Evolutionary conservation across 2,113 vertebrate species (phyloP), one percentile per base, ranked within the genome.

Genomic region (Myotis brandtii): DNA sequence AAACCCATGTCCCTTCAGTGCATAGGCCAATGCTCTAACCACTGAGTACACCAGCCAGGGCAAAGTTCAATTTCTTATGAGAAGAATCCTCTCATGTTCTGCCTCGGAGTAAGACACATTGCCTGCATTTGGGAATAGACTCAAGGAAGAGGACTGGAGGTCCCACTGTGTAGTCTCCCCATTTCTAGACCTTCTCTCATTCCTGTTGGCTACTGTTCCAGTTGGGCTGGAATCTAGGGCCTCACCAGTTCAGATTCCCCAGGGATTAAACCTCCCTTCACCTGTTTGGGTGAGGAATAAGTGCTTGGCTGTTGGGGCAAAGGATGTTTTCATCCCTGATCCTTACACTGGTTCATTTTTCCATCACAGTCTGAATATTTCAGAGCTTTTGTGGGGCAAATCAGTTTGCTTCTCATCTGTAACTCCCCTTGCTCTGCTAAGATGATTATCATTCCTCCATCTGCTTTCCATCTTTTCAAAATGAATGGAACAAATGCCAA

Each of bases 401-500:
- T 93, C n/a, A 73, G 21, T 76, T 75, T 86, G 30, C 50, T 86
- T 81, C 23, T 93, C 34, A 72, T 52, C 9, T 73, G 12, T 59
- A 69, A 52, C 17, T 3, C 27, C 64, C 18, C 34, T 56, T 56
- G n/a, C 69, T 92, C 56, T 81, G 72, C 72, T 86, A 76, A 40
- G 69, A 40, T 40, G 16, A 50, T 72, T 93, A 23, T 34, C 21
- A 14, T 79, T 56, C 70, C 62, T 87, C 32, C 59, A 40, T 77
- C 62, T 83, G 70, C 70, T 73, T 94, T 73, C 37, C 16, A 1
- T 82, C 46, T 93, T 95, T 79, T 30, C 64, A 77, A 92, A 89
- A 89, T 14, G 14, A 85, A 86, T 17, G n/a, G 62, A 90, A 90
- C 46, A 93, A 62, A 43, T 75, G 56, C 34, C 46, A 77, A n/a